Evolutionary conservation across 1,140 invertebrate genomes (phyloP).

Genomic region (Platyscapa corneri): DNA sequence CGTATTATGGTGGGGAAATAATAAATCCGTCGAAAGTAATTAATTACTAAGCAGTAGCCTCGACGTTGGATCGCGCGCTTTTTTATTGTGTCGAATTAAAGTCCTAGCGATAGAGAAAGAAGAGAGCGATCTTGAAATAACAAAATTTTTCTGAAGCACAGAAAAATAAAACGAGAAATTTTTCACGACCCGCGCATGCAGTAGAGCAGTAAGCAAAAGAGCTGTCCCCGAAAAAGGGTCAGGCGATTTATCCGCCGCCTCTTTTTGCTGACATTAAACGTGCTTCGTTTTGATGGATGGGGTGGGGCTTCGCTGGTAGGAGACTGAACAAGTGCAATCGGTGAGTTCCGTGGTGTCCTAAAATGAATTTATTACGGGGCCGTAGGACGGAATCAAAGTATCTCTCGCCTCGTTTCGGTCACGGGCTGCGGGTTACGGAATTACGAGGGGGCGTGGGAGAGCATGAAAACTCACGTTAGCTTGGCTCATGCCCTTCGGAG

Average conservation of each 20-base stretch:
- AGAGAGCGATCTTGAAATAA: conserved; percentile 1
- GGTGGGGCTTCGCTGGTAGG: neutral
- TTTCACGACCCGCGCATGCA: conserved; percentile 8
- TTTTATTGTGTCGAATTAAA: neutral
- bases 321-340: conserved; percentile 2
- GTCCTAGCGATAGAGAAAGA: neutral
- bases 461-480: conserved; percentile 36
- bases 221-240: neutral
- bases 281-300: neutral
- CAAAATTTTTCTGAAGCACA: conserved; percentile 9
- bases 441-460: neutral
- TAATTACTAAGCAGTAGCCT: too few species aligned
- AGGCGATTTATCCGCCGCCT: neutral
- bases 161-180: conserved; percentile 36
- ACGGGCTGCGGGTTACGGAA: neutral
- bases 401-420: too few species aligned
- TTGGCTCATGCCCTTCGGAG: neutral
- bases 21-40: too few species aligned
- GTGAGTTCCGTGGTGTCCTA: conserved; percentile 6
- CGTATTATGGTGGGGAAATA: too few species aligned
- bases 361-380: conserved; percentile 35
- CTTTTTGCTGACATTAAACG: neutral
- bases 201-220: neutral
- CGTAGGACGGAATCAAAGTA: conserved; percentile 19
- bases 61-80: neutral